Conservation (phyloP, 2,888 invertebrate species). For the Diploptera punctata region DNA sequence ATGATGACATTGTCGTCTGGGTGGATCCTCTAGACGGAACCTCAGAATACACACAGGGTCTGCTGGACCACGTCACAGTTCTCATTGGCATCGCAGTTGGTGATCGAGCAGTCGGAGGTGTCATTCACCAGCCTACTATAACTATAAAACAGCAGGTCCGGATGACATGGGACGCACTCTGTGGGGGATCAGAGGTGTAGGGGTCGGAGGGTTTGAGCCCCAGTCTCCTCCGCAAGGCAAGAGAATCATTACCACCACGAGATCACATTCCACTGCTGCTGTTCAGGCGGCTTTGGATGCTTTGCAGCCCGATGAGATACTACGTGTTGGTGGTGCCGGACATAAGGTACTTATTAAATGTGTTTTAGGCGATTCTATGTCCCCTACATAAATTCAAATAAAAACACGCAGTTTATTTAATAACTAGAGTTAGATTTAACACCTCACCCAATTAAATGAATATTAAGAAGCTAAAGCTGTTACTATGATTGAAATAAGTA, state of each 20-base stretch:
- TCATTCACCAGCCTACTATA: constrained; percentile 98
- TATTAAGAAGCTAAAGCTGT: too few species aligned
- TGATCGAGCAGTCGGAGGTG: constrained; percentile 89
- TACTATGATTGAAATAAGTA: too few species aligned
- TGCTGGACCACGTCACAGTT: constrained; percentile 97
- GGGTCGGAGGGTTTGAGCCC: constrained; percentile 73
- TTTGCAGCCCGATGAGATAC: constrained; percentile 81
- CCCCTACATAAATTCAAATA: too few species aligned
- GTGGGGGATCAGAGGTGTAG: constrained; percentile 89
- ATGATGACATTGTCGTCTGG: constrained; percentile 93
- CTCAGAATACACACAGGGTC: constrained; percentile 95
- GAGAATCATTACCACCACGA: constrained; percentile 89
- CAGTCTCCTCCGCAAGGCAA: constrained; percentile 61
- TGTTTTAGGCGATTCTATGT: too few species aligned
- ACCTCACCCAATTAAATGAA: too few species aligned
- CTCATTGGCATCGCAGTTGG: constrained; percentile 93
- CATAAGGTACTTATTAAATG: constrained; percentile 93
- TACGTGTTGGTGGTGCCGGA: constrained; percentile 95
- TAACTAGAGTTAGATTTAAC: too few species aligned
- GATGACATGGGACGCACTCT: constrained; percentile 81
- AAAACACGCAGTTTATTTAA: too few species aligned
- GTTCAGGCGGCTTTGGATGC: constrained; percentile 86
- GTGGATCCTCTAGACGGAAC: constrained; percentile 99
- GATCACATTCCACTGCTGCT: constrained; percentile 86
- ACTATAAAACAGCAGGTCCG: constrained; percentile 59